Base-by-base conservation (phyloP, 1,140 invertebrate genomes). In the Micrasema minimum region DNA sequence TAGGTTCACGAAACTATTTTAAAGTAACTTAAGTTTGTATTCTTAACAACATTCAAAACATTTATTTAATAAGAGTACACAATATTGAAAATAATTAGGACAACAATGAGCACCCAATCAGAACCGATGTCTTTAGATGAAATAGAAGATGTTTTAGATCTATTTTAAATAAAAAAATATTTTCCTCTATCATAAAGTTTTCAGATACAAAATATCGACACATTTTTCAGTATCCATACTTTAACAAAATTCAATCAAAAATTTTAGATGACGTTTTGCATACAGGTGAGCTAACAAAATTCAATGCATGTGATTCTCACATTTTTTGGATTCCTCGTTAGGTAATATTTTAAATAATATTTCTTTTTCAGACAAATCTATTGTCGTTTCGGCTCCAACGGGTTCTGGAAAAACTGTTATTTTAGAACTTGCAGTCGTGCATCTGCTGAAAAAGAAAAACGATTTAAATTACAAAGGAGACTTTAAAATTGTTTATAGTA, bases 391-490 rank as follows among this genome's bases (percentile, higher is more conserved):
- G 71, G 91, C 92, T 12, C 92, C 92, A 0, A 94, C 92, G 12
- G 92, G 92, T 31, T 92, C 92, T 12, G 93, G 93, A 31, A 95
- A 95, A 84, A 94, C 93, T 0, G 90, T 88, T 26, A 82, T 94
- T 23, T 93, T 95, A 84, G 93, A 95, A 85, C 80, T 95, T 77
- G 90, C 92, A 0, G 91, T 94, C 48, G 81, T 93, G 4, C 83
- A 88, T 70, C 78, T 92, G 12, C 78, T 92, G 18, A 87, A 87
- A 76, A 77, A 85, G 37, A 72, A 83, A 18, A 81, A 87, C 72
- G 77, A 81, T 11, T 75, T 76, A 20, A 77, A 79, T 9, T 77
- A 78, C 31, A 69, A 20, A 2, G 79, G 75, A 46, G 80, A 85
- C 69, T 87, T 86, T 62, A 90, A 90, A 84, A 89, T 90, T 68